Percentiles rank a stretch among this genome's conserved stretches.
Evolutionary conservation across 2,113 vertebrate species (phyloP).

Genomic region (Scortum barcoo): DNA sequence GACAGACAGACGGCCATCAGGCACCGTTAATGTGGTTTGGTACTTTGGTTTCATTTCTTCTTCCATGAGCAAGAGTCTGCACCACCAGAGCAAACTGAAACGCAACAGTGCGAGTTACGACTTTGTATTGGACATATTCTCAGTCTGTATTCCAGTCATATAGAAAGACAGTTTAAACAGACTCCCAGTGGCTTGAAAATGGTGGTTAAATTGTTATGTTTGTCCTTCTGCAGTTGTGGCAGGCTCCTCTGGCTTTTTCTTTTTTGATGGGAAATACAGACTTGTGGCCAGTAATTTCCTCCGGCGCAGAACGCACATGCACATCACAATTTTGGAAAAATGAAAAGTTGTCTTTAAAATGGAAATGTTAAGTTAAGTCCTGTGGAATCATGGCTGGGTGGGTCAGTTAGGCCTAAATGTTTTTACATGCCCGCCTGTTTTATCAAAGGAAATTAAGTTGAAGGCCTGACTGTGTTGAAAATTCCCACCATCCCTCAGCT

Average conservation of each 20-base stretch:
- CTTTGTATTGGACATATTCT: not conserved
- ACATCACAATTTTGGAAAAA: not conserved
- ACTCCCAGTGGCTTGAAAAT: not conserved
- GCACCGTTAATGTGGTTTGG: not conserved
- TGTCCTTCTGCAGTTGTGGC: not conserved
- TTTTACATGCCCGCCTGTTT: not conserved
- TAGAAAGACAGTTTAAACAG: not conserved
- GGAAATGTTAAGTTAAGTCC: not conserved
- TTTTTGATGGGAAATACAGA: not conserved
- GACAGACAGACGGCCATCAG: not conserved
- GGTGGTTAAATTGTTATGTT: not conserved
- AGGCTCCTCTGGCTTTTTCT: not conserved
- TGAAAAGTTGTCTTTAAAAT: not conserved
- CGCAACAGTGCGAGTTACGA: not conserved
- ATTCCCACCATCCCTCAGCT: not conserved
- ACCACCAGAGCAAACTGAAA: slow-evolving; percentile 16
- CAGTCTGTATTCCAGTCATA: not conserved
- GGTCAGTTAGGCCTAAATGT: not conserved
- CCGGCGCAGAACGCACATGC: not conserved
- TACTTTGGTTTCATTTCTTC: slow-evolving; percentile 1
- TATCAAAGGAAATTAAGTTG: slow-evolving; percentile 13
- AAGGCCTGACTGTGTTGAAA: slow-evolving; percentile 10
- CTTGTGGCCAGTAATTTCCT: not conserved
- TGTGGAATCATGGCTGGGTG: not conserved
- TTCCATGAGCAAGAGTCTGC: not conserved